Evolutionary conservation across 1,140 invertebrate species (phyloP), one percentile per base, ranked within the genome.

Genomic region (Drosophila aff.): DNA sequence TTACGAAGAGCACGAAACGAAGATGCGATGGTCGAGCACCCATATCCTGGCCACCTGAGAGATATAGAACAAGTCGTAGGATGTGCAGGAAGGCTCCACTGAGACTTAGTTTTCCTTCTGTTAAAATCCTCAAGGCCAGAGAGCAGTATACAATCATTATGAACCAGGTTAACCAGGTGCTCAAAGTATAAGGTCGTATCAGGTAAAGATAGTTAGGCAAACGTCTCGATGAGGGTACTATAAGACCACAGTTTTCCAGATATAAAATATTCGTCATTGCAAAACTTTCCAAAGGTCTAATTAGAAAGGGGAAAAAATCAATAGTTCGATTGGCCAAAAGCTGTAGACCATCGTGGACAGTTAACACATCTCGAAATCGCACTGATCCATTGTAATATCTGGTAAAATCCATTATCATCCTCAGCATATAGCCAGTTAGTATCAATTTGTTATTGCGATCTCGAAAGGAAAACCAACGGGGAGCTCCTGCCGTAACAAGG

Each of bases 351-450:
- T 83, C 64, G 1, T 40, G 31, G 0, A 82, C 55, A 18, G 36
- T 65, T 16, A 16, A n/a, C 13, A 77, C 38, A 31, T 64, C 18
- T 5, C 57, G 6, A 1, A 41, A 38, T 0, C 43, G 38, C 28
- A 68, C 15, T 2, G 61, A 78, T 52, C 80, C 83, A 64, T 87
- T 87, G 13, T 64, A 87, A 44, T 75, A 78, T 1, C 16, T 38
- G 9, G 82, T 81, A 33, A 87, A 87, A 9, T 87, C 80, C 50
- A 87, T 21, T 1, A 57, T 15, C 46, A 83, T 87, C 0, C 60
- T 41, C 5, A 87, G 66, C 83, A 87, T 87, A 67, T 87, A 87
- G 4, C 83, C 83, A 6, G 83, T 75, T 18, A 80, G 63, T 9
- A 87, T 31, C 5, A 60, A 13, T 26, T 49, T 49, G 16, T 75